A percentile compares a stretch with the other conserved stretches of the same genome.
Conservation (phyloP, 2,888 invertebrate species). For the Pyrochroa serraticornis region DNA sequence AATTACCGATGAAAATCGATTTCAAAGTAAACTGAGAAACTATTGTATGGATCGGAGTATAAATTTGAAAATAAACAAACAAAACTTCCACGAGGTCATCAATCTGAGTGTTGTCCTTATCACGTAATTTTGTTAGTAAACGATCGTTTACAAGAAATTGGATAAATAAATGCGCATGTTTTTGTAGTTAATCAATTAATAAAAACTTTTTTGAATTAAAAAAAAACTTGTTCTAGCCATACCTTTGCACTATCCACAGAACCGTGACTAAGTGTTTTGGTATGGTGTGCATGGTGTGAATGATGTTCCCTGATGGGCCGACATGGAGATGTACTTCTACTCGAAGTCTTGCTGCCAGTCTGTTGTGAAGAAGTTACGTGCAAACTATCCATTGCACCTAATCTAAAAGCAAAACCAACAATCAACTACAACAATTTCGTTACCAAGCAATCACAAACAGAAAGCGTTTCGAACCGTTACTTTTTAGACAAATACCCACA, state of each 20-base stretch:
- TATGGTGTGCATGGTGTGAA: slow-evolving; percentile 45
- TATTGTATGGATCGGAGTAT: too few species aligned
- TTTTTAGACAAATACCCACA: too few species aligned
- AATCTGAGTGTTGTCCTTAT: too few species aligned
- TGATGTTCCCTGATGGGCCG: slow-evolving; percentile 54
- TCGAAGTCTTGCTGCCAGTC: slow-evolving; percentile 65
- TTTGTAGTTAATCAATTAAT: background rate
- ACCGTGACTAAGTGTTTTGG: slow-evolving; percentile 55
- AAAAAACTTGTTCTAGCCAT: slow-evolving; percentile 19
- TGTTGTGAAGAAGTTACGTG: slow-evolving; percentile 55
- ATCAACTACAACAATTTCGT: background rate
- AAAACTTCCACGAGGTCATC: too few species aligned
- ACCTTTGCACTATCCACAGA: slow-evolving; percentile 57
- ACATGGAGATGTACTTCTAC: slow-evolving; percentile 68
- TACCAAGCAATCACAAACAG: too few species aligned
- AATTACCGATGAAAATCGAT: too few species aligned
- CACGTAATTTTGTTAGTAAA: too few species aligned
- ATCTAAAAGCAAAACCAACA: slow-evolving; percentile 41
- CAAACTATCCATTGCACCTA: slow-evolving; percentile 58
- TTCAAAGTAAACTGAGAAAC: too few species aligned
- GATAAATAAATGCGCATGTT: background rate
- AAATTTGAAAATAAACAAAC: too few species aligned
- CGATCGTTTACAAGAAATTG: too few species aligned
- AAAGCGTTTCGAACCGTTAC: too few species aligned
- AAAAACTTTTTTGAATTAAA: background rate